These are phyloP conservation scores for Malurus leucopterus DNA, from an alignment of 2,797 vertebrate genomes.

Conservation along the genomic window DNA sequence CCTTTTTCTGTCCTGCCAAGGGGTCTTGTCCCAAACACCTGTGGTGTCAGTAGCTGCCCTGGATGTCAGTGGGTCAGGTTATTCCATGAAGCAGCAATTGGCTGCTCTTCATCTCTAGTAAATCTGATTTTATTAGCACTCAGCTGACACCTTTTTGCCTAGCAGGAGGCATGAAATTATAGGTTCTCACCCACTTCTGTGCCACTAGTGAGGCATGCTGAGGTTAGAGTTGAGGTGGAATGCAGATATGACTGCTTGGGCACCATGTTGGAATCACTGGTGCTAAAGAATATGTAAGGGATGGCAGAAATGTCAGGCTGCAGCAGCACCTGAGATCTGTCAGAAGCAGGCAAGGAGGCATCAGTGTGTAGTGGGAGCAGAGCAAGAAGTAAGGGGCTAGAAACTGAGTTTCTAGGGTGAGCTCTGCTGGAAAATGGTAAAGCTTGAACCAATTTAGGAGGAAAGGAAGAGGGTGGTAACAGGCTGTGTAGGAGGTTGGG, in stretches of 20 bases:
- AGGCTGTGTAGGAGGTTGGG: not conserved
- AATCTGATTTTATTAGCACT: not conserved
- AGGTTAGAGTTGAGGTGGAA: not conserved
- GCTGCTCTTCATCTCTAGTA: not conserved
- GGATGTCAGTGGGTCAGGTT: not conserved
- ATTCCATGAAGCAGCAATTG: fast-evolving
- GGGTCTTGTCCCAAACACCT: not conserved
- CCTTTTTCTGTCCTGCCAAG: not conserved
- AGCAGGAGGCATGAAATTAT: not conserved
- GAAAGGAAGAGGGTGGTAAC: not conserved
- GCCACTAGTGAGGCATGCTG: not conserved
- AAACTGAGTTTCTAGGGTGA: not conserved
- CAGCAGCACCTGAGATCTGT: not conserved
- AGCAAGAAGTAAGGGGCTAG: not conserved
- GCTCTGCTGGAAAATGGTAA: not conserved
- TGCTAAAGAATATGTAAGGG: not conserved
- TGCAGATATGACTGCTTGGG: fast-evolving
- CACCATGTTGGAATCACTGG: no score
- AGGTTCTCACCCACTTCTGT: not conserved
- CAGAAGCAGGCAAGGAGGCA: not conserved
- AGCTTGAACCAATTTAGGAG: not conserved
- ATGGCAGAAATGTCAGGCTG: not conserved
- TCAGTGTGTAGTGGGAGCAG: not conserved
- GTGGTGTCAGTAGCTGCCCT: not conserved
- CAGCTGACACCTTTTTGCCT: not conserved